Conservation (phyloP, 1,140 invertebrate species). For the Drosophila chauvacae region DNA sequence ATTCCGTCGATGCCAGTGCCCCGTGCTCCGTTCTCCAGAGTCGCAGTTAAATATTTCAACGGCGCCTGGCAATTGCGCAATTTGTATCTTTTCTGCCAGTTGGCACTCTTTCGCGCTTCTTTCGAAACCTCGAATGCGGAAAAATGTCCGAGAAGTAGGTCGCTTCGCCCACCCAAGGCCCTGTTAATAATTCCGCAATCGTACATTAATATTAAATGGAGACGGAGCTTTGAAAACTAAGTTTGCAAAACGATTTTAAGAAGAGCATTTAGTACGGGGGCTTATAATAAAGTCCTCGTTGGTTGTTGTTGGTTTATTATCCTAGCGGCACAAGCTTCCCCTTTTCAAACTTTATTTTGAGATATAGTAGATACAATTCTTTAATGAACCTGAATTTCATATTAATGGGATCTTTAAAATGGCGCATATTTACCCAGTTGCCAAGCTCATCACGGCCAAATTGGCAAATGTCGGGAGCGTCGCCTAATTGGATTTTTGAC, state of each 20-base stretch:
- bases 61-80: conserved; percentile 57
- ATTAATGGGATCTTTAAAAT: not conserved
- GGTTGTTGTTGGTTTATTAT: not conserved
- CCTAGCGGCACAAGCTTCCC: not conserved
- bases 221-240: conserved; percentile 13
- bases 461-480: conserved; percentile 51
- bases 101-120: conserved; percentile 23
- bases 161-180: conserved; percentile 1
- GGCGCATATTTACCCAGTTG: not conserved
- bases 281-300: no score
- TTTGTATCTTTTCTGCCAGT: conserved; percentile 51
- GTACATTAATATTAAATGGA: conserved; percentile 43
- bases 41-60: conserved; percentile 60
- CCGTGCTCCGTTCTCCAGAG: not conserved
- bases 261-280: not conserved
- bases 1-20: conserved; percentile 42
- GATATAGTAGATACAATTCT: not conserved
- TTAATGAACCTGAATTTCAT: not conserved
- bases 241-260: conserved; percentile 8
- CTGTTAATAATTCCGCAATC: conserved; percentile 53
- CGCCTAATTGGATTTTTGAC: conserved; percentile 76
- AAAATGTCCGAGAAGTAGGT: conserved; percentile 48
- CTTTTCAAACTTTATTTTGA: not conserved
- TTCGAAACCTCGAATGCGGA: not conserved
- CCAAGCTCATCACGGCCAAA: conserved; percentile 12